phyloP scores from a whole-genome alignment of 1,140 invertebrate species.

The Zaprionus vittiger region DNA sequence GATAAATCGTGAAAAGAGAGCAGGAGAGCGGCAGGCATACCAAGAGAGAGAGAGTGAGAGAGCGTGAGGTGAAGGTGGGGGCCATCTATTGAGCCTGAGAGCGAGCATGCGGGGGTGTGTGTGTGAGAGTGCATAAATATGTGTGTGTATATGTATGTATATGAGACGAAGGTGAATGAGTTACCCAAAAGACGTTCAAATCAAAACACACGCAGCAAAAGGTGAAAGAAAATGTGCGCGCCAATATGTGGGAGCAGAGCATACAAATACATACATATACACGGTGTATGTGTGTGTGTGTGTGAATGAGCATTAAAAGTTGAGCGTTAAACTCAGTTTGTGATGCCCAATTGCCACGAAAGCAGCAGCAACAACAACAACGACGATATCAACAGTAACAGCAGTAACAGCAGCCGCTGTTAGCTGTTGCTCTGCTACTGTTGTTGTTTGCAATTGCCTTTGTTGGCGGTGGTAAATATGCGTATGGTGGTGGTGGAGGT shows the following conservation, averaged over 20 bases:
- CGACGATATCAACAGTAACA: conserved; percentile 13
- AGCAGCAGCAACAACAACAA: conserved; percentile 11
- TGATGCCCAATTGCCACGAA: conserved; percentile 51
- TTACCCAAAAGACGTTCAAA: conserved; percentile 52
- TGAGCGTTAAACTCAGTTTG: conserved; percentile 45
- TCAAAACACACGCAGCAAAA: conserved; percentile 71
- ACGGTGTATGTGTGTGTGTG: conserved; percentile 4
- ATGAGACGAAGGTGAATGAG: conserved; percentile 32
- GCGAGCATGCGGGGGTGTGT: conserved; percentile 61
- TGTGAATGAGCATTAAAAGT: conserved; percentile 36
- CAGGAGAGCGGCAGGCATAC: background rate
- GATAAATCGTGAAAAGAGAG: conserved; percentile 33
- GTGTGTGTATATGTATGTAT: conserved; percentile 30
- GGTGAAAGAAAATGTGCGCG: conserved; percentile 81
- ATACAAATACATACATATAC: conserved; percentile 19
- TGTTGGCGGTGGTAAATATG: conserved; percentile 27
- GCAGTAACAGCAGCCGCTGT: conserved; percentile 14
- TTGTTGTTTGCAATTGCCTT: conserved; percentile 25
- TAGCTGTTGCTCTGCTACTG: conserved; percentile 33
- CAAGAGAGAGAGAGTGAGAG: conserved; percentile 11
- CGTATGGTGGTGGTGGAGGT: conserved; percentile 11
- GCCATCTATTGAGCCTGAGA: conserved; percentile 50
- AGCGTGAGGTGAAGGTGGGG: conserved; percentile 33
- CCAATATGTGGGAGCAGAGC: conserved; percentile 61
- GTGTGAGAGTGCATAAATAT: conserved; percentile 10